These are phyloP conservation scores for Coptodon rendalli DNA, from an alignment of 2,113 vertebrate genomes.

Conservation along the genomic window DNA sequence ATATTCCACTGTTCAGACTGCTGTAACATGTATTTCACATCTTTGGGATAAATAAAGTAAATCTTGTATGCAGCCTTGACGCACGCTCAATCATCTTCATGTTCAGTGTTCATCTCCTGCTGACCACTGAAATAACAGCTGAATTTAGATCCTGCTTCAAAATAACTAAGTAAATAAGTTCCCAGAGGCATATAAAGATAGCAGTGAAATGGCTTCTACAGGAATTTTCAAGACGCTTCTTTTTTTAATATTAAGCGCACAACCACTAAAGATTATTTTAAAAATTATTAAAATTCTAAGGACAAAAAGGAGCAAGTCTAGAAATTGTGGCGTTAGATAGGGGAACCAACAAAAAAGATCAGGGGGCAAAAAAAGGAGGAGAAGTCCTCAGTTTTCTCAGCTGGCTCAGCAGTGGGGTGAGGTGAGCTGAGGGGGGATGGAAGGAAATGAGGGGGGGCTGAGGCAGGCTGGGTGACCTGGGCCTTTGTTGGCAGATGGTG, in stretches of 20 bases:
- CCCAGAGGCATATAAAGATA: neutral
- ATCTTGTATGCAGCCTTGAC: neutral
- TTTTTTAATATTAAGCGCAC: neutral
- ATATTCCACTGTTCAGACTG: neutral
- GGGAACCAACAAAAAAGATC: neutral
- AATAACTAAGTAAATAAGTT: neutral
- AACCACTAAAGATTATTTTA: neutral
- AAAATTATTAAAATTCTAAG: neutral
- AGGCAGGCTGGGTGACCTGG: conserved; percentile 66
- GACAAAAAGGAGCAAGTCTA: neutral
- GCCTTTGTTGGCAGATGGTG: conserved; percentile 75
- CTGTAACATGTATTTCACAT: neutral
- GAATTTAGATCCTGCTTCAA: neutral
- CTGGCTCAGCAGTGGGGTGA: conserved; percentile 31
- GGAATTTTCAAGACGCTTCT: neutral
- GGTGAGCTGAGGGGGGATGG: conserved; percentile 33
- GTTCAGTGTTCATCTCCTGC: neutral
- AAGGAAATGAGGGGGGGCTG: conserved; percentile 29
- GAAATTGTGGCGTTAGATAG: neutral
- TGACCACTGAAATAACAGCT: neutral
- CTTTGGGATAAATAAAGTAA: neutral
- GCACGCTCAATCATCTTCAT: neutral
- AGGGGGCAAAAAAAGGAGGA: neutral
- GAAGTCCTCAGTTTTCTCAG: conserved; percentile 35
- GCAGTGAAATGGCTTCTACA: neutral